phyloP scores from a whole-genome alignment of 2,888 invertebrate species.

The Sinhomidia bicolor region DNA sequence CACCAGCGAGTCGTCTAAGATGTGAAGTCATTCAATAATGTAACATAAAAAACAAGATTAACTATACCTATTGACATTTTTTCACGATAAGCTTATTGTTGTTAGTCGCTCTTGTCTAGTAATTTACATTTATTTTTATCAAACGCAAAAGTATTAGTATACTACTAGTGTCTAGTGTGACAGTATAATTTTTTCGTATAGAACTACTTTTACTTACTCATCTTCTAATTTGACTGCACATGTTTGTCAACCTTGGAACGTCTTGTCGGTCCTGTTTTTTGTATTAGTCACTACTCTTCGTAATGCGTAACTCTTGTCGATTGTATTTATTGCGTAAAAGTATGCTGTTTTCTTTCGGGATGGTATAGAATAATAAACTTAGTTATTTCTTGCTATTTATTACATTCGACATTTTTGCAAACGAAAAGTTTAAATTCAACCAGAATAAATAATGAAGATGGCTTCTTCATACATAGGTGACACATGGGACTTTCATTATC shows the following conservation, averaged over 20 bases:
- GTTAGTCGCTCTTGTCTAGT: too few relatives aligned
- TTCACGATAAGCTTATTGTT: too few relatives aligned
- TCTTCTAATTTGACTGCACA: not conserved
- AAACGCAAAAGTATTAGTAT: not conserved
- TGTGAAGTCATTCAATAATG: constrained; percentile 54
- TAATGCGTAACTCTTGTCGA: not conserved
- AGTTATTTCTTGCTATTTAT: too few relatives aligned
- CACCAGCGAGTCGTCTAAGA: constrained; percentile 63
- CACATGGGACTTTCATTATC: constrained; percentile 61
- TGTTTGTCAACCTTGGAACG: not conserved
- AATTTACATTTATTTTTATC: too few relatives aligned
- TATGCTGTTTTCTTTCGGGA: not conserved
- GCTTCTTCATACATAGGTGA: constrained; percentile 25
- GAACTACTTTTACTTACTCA: too few relatives aligned
- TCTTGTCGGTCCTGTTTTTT: not conserved
- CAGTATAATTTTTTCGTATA: not conserved
- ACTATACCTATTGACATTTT: too few relatives aligned
- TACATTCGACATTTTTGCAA: not conserved
- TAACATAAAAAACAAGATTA: too few relatives aligned
- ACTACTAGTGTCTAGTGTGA: not conserved
- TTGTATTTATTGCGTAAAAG: too few relatives aligned
- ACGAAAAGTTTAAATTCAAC: not conserved
- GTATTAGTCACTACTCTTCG: too few relatives aligned
- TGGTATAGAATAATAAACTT: too few relatives aligned
- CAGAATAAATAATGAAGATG: constrained; percentile 3